These are phyloP conservation scores for Toxotes jaculatrix DNA, from an alignment of 2,113 vertebrate genomes.

Conservation along the genomic window DNA sequence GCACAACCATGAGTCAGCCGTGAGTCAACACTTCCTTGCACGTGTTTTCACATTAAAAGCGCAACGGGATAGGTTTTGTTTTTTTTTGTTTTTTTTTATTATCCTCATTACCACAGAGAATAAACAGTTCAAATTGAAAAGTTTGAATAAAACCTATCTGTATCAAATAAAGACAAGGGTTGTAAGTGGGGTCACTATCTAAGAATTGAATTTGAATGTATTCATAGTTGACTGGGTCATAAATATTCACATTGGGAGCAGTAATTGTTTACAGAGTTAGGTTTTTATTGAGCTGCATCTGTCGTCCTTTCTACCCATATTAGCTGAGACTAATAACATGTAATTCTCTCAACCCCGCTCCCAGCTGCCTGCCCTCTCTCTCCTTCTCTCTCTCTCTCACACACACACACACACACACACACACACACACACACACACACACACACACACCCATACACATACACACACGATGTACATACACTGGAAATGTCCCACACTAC, in stretches of 20 bases:
- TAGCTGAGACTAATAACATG: conserved; percentile 9
- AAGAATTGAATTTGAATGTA: conserved; percentile 8
- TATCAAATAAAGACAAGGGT: background rate
- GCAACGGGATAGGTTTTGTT: too few species aligned
- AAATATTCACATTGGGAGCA: background rate
- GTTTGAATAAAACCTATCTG: background rate
- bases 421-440: background rate
- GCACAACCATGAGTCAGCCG: background rate
- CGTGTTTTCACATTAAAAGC: conserved; percentile 15
- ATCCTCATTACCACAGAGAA: too few species aligned
- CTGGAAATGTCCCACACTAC: background rate
- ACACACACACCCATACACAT: background rate
- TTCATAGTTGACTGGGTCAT: background rate
- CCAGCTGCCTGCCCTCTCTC: conserved; percentile 5
- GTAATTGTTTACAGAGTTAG: background rate
- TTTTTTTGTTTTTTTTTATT: too few species aligned
- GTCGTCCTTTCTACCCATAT: too few species aligned
- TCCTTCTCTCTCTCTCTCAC: background rate
- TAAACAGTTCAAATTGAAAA: too few species aligned
- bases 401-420: too few species aligned
- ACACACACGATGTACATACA: background rate
- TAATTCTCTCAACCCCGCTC: conserved; percentile 7
- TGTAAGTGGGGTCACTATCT: background rate
- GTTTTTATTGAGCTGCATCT: background rate
- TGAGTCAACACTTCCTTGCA: conserved; percentile 4